These are phyloP conservation scores for Morpho achilles DNA, from an alignment of 2,888 invertebrate species.

Conservation along the genomic window DNA sequence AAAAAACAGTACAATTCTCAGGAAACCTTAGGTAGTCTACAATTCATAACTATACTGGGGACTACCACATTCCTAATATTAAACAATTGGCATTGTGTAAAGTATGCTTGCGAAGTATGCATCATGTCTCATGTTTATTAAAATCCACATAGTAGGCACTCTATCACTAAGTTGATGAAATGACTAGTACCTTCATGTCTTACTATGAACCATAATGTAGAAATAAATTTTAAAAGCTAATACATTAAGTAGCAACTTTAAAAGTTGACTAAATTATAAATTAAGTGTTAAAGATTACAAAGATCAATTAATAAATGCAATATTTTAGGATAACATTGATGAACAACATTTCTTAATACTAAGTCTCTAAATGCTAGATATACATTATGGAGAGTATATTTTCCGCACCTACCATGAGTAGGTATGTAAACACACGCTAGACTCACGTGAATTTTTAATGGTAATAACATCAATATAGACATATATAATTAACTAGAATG, in stretches of 20 bases:
- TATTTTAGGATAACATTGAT: constrained; percentile 25
- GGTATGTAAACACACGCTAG: too few species aligned
- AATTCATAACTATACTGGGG: neutral
- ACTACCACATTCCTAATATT: constrained; percentile 15
- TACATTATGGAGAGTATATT: neutral
- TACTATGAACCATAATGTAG: neutral
- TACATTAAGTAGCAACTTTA: constrained; percentile 9
- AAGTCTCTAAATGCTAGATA: constrained; percentile 11
- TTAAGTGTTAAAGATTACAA: constrained; percentile 8
- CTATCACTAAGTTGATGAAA: constrained; percentile 20
- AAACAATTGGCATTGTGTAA: constrained; percentile 34
- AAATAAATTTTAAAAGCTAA: neutral
- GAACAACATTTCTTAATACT: constrained; percentile 20
- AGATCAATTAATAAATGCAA: constrained; percentile 26
- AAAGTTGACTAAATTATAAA: constrained; percentile 5
- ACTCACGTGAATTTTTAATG: neutral
- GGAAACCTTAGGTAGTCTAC: constrained; percentile 2
- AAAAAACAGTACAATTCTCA: neutral
- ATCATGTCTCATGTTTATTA: constrained; percentile 5
- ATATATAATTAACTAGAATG: too few species aligned
- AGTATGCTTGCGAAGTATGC: constrained; percentile 17
- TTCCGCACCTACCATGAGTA: too few species aligned
- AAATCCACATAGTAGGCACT: constrained; percentile 15
- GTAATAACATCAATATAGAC: too few species aligned
- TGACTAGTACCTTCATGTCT: constrained; percentile 18